A percentile compares a stretch with the other conserved stretches of the same genome.
phyloP scores from a whole-genome alignment of 2,113 vertebrate genomes.

The Sphyrna mokarran region DNA sequence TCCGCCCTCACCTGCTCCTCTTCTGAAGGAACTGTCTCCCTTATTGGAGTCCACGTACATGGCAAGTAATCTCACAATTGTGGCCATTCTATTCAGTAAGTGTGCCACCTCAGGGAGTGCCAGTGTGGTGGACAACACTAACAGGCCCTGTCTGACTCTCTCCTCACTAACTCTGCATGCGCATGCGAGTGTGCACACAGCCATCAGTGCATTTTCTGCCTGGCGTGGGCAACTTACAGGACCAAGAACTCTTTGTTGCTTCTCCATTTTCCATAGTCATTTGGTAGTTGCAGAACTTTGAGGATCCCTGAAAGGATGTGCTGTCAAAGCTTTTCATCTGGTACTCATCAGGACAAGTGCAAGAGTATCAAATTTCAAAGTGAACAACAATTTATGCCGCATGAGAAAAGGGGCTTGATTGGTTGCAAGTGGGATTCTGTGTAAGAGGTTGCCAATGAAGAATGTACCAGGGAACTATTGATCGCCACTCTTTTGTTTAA shows the following conservation, averaged over 20 bases:
- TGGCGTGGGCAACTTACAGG: neutral
- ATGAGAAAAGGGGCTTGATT: too few relatives aligned
- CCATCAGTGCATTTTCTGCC: neutral
- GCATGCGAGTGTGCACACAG: neutral
- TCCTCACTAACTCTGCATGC: neutral
- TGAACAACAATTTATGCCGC: too few relatives aligned
- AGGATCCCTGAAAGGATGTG: too few relatives aligned
- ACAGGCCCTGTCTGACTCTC: neutral
- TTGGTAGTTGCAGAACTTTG: too few relatives aligned
- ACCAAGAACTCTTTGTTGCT: neutral
- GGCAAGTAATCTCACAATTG: neutral
- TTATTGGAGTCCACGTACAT: constrained; percentile 15
- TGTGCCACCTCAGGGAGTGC: neutral
- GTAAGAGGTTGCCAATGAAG: too few relatives aligned
- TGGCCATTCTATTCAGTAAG: constrained; percentile 15
- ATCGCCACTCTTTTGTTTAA: too few relatives aligned
- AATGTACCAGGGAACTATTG: too few relatives aligned
- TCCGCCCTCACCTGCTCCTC: neutral
- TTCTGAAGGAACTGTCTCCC: constrained; percentile 25
- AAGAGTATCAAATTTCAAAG: too few relatives aligned
- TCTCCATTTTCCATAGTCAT: neutral
- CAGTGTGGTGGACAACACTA: neutral
- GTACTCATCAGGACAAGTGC: too few relatives aligned
- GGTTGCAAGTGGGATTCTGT: too few relatives aligned
- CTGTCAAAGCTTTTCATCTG: too few relatives aligned